Percentiles rank a stretch among this genome's conserved stretches.
Evolutionary conservation across 2,888 invertebrate genomes (phyloP).

Genomic region (Tachina lurida): DNA sequence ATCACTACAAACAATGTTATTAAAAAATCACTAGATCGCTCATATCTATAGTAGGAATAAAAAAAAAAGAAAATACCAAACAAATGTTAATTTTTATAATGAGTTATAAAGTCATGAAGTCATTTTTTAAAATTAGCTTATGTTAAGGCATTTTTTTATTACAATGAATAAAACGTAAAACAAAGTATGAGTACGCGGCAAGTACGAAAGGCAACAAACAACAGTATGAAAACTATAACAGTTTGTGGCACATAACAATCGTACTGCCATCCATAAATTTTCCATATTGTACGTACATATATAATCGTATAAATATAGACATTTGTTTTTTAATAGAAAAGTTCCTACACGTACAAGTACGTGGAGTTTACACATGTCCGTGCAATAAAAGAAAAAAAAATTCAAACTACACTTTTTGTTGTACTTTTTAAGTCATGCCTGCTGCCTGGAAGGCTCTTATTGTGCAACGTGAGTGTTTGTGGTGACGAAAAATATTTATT

Average conservation of each 20-base stretch:
- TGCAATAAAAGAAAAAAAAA: neutral
- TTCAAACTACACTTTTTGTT: neutral
- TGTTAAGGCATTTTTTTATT: slow-evolving; percentile 37
- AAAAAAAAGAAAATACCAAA: slow-evolving; percentile 32
- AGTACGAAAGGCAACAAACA: neutral
- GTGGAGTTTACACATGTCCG: slow-evolving; percentile 16
- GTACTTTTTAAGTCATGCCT: neutral
- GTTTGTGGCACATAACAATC: slow-evolving; percentile 13
- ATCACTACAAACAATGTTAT: too few relatives aligned
- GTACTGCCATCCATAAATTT: neutral
- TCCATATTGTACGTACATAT: neutral
- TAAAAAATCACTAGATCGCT: too few relatives aligned
- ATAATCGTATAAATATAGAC: neutral
- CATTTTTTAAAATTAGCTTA: slow-evolving; percentile 63
- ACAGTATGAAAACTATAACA: slow-evolving; percentile 41
- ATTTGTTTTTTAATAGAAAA: slow-evolving; percentile 29
- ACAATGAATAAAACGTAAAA: slow-evolving; percentile 35
- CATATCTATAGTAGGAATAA: too few relatives aligned
- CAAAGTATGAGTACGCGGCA: neutral
- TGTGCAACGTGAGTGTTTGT: neutral
- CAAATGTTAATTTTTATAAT: slow-evolving; percentile 64
- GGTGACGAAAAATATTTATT: neutral
- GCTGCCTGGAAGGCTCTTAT: neutral
- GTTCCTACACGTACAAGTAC: slow-evolving; percentile 34
- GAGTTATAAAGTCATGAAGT: slow-evolving; percentile 62